Percentiles rank a stretch among this genome's conserved stretches.
Conservation (phyloP, 2,113 vertebrate genomes). For the Leptobrachium ailaonicum region DNA sequence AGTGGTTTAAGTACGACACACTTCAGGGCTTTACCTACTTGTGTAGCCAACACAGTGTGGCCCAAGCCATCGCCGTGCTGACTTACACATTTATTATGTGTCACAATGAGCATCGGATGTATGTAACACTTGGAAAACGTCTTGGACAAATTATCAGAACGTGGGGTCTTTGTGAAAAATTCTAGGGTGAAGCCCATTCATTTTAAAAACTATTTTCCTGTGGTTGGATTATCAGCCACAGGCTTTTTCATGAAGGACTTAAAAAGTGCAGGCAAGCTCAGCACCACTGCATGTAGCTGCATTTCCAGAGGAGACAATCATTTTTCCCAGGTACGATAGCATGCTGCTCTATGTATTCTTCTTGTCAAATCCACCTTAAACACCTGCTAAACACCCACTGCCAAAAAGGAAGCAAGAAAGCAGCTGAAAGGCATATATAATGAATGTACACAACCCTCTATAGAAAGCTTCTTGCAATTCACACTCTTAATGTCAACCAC, state of each 20-base stretch:
- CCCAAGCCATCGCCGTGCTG: too few relatives aligned
- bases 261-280: not conserved
- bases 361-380: not conserved
- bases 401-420: conserved; percentile 73
- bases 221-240: not conserved
- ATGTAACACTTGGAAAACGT: not conserved
- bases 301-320: not conserved
- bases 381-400: conserved; percentile 19
- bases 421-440: conserved; percentile 86
- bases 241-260: not conserved
- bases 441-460: conserved; percentile 58
- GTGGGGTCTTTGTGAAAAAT: too few relatives aligned
- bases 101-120: not conserved
- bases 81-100: not conserved
- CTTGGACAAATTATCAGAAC: not conserved
- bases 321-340: not conserved
- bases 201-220: not conserved
- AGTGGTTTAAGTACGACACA: not conserved
- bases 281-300: not conserved
- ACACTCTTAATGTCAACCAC: conserved; percentile 53
- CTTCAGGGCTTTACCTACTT: not conserved
- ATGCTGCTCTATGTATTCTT: conserved; percentile 8
- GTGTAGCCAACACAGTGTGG: not conserved
- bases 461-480: conserved; percentile 55
- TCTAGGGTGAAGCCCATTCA: too few relatives aligned